Base-by-base conservation (phyloP, 2,113 vertebrate genomes). In the Pygoscelis adeliae region DNA sequence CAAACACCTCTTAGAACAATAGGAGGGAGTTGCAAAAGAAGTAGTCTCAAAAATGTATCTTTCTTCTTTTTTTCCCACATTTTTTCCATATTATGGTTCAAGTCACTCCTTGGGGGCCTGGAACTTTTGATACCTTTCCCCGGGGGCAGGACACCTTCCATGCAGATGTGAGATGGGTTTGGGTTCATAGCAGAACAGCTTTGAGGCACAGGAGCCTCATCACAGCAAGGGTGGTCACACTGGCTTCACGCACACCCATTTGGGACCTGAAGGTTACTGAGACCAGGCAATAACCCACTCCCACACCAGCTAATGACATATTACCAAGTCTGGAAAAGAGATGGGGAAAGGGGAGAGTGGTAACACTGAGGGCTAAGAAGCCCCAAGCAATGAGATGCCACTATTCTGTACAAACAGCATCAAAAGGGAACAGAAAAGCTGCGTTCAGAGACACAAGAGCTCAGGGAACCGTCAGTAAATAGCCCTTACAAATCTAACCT, bases 41-140 rank as follows among this genome's bases (percentile, higher is more conserved):
- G 32, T 0, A 5, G 6, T 15, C 14, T 52, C n/a, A 13, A 80
- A 88, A 85, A 38, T n/a, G 34, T 6, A 2, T 3, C 5, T 32
- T 84, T 47, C 15, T 61, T 34, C 6, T 1, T 38, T 27, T 49
- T 38, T 14, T 7, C 5, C 2, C 22, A 12, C 0, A 0, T 5
- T 79, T 87, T 89, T 73, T n/a, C 53, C 12, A 13, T 30, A 10
- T 34, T 78, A 16, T 6, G 29, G 9, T 76, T 84, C 40, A 88
- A 83, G 15, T 26, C 67, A 65, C 16, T 80, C 50, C 40, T 49
- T 55, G 61, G 21, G 32, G 8, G 13, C 36, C n/a, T 91, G 78
- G 69, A 72, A 61, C 14, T 52, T 71, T 20, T 38, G 15, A 8
- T 34, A 52, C 7, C 23, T 78, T 87, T 63, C 49, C 56, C n/a